Evolutionary conservation across 2,113 vertebrate species (phyloP).

Genomic region (Opisthocomus hoazin): DNA sequence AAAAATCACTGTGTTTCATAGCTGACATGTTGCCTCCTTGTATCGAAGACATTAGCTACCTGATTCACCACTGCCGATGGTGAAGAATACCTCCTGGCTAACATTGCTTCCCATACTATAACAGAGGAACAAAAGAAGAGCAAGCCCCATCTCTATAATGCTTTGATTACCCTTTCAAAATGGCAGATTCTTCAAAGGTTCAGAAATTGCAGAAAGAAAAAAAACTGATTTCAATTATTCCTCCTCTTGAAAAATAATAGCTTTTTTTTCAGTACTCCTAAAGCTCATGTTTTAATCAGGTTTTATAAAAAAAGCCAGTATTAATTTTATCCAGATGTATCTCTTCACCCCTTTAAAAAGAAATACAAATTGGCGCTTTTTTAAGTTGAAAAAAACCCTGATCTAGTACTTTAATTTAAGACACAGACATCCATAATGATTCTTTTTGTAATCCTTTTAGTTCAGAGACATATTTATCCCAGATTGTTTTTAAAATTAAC

Average conservation of each 20-base stretch:
- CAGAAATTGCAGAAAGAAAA: neutral
- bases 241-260: neutral
- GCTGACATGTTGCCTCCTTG: neutral
- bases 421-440: accelerated
- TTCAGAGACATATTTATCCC: neutral
- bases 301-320: neutral
- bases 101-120: neutral
- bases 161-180: neutral
- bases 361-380: neutral
- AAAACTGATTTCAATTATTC: neutral
- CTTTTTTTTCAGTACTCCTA: neutral
- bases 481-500: neutral
- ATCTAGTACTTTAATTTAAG: neutral
- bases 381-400: neutral
- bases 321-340: neutral
- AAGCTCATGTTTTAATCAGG: neutral
- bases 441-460: neutral
- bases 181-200: neutral
- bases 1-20: neutral
- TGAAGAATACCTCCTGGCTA: neutral
- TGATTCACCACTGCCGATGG: neutral
- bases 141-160: neutral
- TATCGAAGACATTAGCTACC: neutral
- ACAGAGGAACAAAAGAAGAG: neutral
- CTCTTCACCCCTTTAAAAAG: neutral